Evolutionary conservation across 2,888 invertebrate species (phyloP), one percentile per base, ranked within the genome.

Genomic region (Mactromeris polynyma): DNA sequence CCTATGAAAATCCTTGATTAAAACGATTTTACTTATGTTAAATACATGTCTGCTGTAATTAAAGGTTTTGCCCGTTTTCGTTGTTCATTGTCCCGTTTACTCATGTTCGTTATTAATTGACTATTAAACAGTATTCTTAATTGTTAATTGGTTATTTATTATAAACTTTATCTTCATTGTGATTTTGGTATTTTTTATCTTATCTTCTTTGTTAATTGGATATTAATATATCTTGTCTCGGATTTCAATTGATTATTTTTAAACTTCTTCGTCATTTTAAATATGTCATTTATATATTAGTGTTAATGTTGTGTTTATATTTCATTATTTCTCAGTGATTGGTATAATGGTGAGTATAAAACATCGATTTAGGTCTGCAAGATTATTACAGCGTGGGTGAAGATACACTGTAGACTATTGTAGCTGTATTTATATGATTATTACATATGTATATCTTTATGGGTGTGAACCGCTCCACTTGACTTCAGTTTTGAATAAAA

Each of bases 251-350:
- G 3, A 19, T 51, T 51, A 26, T 64, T 64, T 64, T 6, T 54
- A 54, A 9, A 54, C n/a, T n/a, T 26, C n/a, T 26, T 6, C 26
- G 58, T 64, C 9, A 26, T 64, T 51, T 14, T 2, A 17, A 6
- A 9, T 51, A 17, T 14, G 11, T 51, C 19, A 51, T 51, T 51
- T 6, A 51, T 42, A 42, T 6, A 42, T 42, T 42, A 9, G 14
- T 73, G 11, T 73, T 73, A 73, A 73, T 36, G 3, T 73, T 73
- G 36, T 73, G 14, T 73, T 73, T 73, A 73, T 73, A 73, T 73
- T 73, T 73, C 26, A 19, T 36, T 73, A 73, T 73, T 73, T 73
- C 73, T 73, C 73, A 73, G 73, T 73, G 73, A 73, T 73, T 36
- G 73, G 73, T 73, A 33, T 73, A 19, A 73, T 33, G 73, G 73